These are phyloP conservation scores for Masnerella sp. DNA, from an alignment of 2,888 invertebrate genomes.

Conservation along the genomic window DNA sequence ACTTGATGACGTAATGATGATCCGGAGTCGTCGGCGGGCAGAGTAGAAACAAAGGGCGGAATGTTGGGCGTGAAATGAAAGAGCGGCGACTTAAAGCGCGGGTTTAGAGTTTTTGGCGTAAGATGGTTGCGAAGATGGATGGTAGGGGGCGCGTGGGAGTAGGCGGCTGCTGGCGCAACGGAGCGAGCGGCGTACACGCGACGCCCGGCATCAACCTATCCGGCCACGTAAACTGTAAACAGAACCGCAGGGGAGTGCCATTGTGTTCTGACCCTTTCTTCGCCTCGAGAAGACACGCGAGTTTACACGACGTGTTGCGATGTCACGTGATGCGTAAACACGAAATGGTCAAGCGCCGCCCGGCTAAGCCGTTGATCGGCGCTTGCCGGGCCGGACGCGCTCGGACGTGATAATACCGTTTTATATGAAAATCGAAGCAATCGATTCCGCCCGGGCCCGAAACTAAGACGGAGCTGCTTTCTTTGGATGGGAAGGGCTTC, in stretches of 20 bases:
- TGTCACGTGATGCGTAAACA: slow-evolving; percentile 69
- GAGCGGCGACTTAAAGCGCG: too few relatives aligned
- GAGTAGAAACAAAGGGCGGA: too few relatives aligned
- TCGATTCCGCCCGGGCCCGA: slow-evolving; percentile 11
- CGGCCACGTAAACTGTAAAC: slow-evolving; percentile 74
- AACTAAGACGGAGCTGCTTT: too few relatives aligned
- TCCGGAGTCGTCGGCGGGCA: too few relatives aligned
- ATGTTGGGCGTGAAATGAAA: too few relatives aligned
- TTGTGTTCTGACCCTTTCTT: slow-evolving; percentile 56
- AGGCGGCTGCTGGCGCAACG: slow-evolving; percentile 78
- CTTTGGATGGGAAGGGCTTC: too few relatives aligned
- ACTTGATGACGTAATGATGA: too few relatives aligned
- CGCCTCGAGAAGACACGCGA: slow-evolving; percentile 44
- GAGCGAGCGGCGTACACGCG: slow-evolving; percentile 76
- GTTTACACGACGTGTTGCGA: slow-evolving; percentile 63
- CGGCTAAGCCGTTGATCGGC: slow-evolving; percentile 75
- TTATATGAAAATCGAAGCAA: slow-evolving; percentile 31
- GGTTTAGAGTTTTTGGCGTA: too few relatives aligned
- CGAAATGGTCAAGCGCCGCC: slow-evolving; percentile 69
- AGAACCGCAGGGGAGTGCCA: slow-evolving; percentile 58
- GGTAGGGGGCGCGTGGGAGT: slow-evolving; percentile 76
- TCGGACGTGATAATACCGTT: slow-evolving; percentile 44
- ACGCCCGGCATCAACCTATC: slow-evolving; percentile 76
- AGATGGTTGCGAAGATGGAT: slow-evolving; percentile 71
- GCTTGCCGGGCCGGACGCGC: slow-evolving; percentile 68